Evolutionary conservation across 2,797 vertebrate genomes (phyloP), one percentile per base, ranked within the genome.

Genomic region (Lerista edwardsae): DNA sequence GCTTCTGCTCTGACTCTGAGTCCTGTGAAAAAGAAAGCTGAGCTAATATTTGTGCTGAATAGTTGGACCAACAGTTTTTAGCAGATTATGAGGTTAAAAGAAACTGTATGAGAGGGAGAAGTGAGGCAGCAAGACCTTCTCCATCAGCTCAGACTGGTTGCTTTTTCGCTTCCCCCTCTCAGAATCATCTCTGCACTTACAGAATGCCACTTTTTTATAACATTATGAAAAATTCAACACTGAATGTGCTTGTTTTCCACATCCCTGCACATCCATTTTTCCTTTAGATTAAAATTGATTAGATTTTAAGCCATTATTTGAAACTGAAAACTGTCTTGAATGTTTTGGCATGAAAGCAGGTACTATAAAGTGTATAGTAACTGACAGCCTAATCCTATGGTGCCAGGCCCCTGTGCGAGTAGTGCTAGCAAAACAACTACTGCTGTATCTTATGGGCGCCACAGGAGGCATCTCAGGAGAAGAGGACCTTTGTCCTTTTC

Each of bases 1-100:
- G 73, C 94, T 95, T 95, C 96, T 97, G 91, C 95, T 96, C 95
- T 95, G 97, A 89, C 95, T 96, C 95, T 95, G 97, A 89, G 96
- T 96, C 94, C 98, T 99, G 95, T 84, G 80, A 88, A 94, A 88
- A 88, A 81, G 80, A 93, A 85, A 83, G 34, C 15, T 3, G 29
- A 79, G 82, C 2, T 0, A 1, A 79, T 72, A 85, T 29, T 88
- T 57, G 55, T 71, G 61, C 74, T 0, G 0, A 83, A 25, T 69
- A 23, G 71, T n/a, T 73, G 67, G 0, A 1, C 25, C 78, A 82
- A 82, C 23, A 29, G 41, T 0, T 55, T 57, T 27, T 73, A 57
- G 55, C 6, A 57, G 55, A 57, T 21, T 57, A 6, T 57, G 55
- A 57, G 8, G 21, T 57, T 19, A 57, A 47, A 47, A 47, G 6